Evolutionary conservation across 2,888 invertebrate species (phyloP).

Genomic region (Schizaphis graminum): DNA sequence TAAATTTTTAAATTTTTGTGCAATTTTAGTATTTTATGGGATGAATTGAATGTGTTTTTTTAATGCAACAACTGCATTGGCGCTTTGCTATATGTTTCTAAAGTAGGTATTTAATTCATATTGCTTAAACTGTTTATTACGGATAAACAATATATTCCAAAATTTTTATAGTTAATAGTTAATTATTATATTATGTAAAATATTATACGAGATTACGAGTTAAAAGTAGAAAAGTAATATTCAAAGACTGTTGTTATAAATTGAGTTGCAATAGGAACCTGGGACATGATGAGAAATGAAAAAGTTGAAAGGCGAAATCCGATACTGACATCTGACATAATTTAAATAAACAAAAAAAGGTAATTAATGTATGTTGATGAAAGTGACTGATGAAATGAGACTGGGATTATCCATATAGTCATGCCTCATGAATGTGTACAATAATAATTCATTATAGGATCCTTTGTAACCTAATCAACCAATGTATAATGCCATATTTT

Average conservation of each 20-base stretch:
- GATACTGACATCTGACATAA: constrained; percentile 26
- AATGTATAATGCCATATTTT: background rate
- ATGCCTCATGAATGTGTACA: background rate
- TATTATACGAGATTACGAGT: background rate
- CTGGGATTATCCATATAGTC: background rate
- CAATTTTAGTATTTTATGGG: background rate
- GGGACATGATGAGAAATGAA: background rate
- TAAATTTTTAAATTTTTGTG: background rate
- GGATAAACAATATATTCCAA: background rate
- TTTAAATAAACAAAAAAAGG: constrained; percentile 13
- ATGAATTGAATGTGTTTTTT: background rate
- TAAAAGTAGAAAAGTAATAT: background rate
- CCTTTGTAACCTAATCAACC: constrained; percentile 47
- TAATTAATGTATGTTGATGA: constrained; percentile 33
- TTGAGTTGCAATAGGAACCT: background rate
- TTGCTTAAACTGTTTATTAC: background rate
- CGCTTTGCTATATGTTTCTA: background rate
- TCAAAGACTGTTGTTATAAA: background rate
- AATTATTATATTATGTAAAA: background rate
- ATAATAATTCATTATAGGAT: constrained; percentile 31
- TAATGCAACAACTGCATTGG: background rate
- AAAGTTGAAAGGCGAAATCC: constrained; percentile 22
- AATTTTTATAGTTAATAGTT: background rate
- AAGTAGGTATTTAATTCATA: background rate
- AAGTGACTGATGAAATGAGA: constrained; percentile 8